Conservation (phyloP, 2,797 vertebrate species). For the Enteromius unitaeniatus region DNA sequence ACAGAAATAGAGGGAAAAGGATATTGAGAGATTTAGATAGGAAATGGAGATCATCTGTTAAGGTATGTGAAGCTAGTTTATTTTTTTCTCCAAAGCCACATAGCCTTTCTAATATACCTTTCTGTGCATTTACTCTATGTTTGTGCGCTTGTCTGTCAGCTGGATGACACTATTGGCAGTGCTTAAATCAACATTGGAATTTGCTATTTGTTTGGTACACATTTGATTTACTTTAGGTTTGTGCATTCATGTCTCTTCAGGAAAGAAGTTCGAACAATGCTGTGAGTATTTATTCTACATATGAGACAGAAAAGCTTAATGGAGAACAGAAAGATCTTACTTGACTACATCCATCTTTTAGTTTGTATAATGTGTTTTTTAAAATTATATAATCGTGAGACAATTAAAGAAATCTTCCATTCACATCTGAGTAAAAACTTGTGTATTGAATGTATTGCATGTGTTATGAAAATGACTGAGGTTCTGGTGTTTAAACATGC, state of each 20-base stretch:
- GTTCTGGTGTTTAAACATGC: constrained; percentile 56
- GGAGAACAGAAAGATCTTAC: background rate
- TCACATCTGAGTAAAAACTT: background rate
- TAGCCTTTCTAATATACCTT: background rate
- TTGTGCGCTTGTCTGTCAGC: constrained; percentile 27
- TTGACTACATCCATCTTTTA: background rate
- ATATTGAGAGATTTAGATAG: constrained; percentile 40
- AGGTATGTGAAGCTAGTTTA: constrained; percentile 29
- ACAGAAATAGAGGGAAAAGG: background rate
- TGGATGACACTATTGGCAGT: background rate
- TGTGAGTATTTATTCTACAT: constrained; percentile 63
- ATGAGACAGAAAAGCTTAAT: constrained; percentile 2
- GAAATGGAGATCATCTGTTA: constrained; percentile 37
- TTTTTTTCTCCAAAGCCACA: background rate
- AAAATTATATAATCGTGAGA: background rate
- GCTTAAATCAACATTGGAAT: constrained; percentile 21
- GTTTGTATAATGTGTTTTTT: background rate
- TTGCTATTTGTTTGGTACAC: constrained; percentile 27
- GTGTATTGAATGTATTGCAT: constrained; percentile 61
- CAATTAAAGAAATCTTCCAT: background rate
- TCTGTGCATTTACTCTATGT: background rate
- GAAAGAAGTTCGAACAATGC: constrained; percentile 50
- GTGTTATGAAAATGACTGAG: constrained; percentile 52
- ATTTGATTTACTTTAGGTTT: constrained; percentile 41
- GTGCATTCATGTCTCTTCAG: constrained; percentile 37